Evolutionary conservation across 2,888 invertebrate species (phyloP).

Genomic region (Odontocerum albicorne): DNA sequence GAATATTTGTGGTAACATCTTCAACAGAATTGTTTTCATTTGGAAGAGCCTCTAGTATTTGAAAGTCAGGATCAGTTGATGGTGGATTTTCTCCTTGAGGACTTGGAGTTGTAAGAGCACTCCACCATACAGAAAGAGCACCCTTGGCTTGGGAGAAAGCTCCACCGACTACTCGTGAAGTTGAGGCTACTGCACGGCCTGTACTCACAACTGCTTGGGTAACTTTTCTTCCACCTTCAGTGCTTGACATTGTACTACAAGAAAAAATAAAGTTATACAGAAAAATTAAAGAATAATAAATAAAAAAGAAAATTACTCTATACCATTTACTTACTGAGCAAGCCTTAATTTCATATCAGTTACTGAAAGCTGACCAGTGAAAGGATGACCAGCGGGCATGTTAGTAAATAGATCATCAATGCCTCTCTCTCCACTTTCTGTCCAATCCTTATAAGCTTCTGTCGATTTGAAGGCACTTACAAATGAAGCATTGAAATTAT

Average conservation of each 20-base stretch:
- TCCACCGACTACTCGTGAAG: slow-evolving; percentile 64
- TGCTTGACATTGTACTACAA: slow-evolving; percentile 87
- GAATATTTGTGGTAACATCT: background rate
- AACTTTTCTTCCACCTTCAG: slow-evolving; percentile 89
- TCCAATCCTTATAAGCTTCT: slow-evolving; percentile 87
- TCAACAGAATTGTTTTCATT: slow-evolving; percentile 16
- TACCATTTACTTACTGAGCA: slow-evolving; percentile 73
- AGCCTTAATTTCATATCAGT: slow-evolving; percentile 91
- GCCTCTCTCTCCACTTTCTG: slow-evolving; percentile 59
- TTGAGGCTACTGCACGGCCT: slow-evolving; percentile 79
- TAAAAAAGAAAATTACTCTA: background rate
- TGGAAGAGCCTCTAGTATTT: slow-evolving; percentile 27
- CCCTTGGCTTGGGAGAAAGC: slow-evolving; percentile 88
- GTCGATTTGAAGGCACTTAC: slow-evolving; percentile 84
- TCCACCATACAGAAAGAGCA: slow-evolving; percentile 87
- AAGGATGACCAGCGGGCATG: slow-evolving; percentile 85
- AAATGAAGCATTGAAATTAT: slow-evolving; percentile 86
- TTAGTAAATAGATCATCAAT: slow-evolving; percentile 68
- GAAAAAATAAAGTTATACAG: background rate
- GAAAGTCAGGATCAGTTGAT: slow-evolving; percentile 27
- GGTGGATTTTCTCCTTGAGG: slow-evolving; percentile 37
- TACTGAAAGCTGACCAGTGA: slow-evolving; percentile 91
- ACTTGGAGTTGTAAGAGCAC: slow-evolving; percentile 64
- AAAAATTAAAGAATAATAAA: background rate
- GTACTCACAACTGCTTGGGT: slow-evolving; percentile 92